These are phyloP conservation scores for Colletes collaris DNA, from an alignment of 2,888 invertebrate genomes.

Conservation along the genomic window DNA sequence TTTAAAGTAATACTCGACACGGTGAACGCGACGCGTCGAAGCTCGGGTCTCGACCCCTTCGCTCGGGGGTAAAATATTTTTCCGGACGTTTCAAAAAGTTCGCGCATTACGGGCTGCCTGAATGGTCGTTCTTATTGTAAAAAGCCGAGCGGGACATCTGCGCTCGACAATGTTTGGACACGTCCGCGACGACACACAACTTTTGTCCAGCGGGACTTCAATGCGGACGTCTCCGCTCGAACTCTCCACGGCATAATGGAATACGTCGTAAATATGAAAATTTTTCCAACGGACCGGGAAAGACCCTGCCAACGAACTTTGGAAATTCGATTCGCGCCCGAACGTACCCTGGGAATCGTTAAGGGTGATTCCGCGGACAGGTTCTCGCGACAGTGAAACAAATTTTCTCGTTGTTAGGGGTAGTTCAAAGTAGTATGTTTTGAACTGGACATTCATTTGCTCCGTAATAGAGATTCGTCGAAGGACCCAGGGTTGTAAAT, in stretches of 20 bases:
- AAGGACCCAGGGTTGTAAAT: too few species aligned
- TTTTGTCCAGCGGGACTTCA: slow-evolving; percentile 81
- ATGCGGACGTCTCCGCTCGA: slow-evolving; percentile 67
- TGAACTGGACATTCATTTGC: too few species aligned
- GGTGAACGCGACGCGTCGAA: too few species aligned
- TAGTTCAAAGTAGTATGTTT: too few species aligned
- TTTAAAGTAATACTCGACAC: too few species aligned
- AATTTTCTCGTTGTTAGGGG: too few species aligned
- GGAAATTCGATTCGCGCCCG: slow-evolving; percentile 38
- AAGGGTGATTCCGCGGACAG: not conserved
- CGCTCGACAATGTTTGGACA: slow-evolving; percentile 82
- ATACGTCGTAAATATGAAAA: slow-evolving; percentile 76
- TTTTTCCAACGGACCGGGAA: slow-evolving; percentile 45
- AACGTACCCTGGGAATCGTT: slow-evolving; percentile 18
- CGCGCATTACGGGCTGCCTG: slow-evolving; percentile 47
- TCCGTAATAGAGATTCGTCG: too few species aligned
- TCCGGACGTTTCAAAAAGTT: slow-evolving; percentile 58
- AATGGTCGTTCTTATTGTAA: slow-evolving; percentile 56
- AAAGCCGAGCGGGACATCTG: slow-evolving; percentile 76
- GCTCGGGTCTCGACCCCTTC: not conserved
- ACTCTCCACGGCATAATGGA: slow-evolving; percentile 75
- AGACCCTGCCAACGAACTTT: slow-evolving; percentile 21
- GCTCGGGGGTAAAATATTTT: slow-evolving; percentile 48
- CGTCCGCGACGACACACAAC: slow-evolving; percentile 72
- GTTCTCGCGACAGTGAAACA: too few species aligned